Evolutionary conservation across 2,113 vertebrate genomes (phyloP), one percentile per base, ranked within the genome.

Genomic region (Cromileptes altivelis): DNA sequence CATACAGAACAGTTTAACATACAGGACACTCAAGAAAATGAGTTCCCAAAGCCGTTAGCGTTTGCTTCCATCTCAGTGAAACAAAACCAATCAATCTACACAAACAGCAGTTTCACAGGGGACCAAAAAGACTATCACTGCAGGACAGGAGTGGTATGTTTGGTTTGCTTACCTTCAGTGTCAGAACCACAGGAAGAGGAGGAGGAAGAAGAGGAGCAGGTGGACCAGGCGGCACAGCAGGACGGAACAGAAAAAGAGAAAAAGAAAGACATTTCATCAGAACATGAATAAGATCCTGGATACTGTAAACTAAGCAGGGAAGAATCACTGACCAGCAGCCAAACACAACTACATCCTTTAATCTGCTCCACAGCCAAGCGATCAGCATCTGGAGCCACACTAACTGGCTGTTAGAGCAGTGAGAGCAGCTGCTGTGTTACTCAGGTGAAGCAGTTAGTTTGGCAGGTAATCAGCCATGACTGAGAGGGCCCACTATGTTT

Each of bases 111-210:
- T 23, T 37, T 23, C 19, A 21, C 4, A 33, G 1, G 18, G 21
- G 15, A 10, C 17, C 17, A 19, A 30, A 23, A 14, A 55, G 21
- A 53, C 19, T n/a, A 40, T 19, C 37, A 13, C 25, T 50, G 6
- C 61, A 72, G 62, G 2, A 14, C 6, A 53, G 37, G 17, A 60
- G 13, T 0, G 0, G 49, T 1, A 30, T 30, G 71, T 53, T 70
- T 0, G 25, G 0, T 80, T 61, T 58, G 14, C 80, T 83, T 80
- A 90, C 83, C 88, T 90, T 78, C 14, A 72, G 25, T 40, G 52
- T 37, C 53, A 10, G 0, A 60, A 50, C 14, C 58, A 65, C 57
- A 62, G 21, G 14, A 40, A 3, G 82, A 70, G 23, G 71, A 80
- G 10, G 63, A 84, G 13, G 27, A 52, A 23, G 47, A 61, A 1